These are phyloP conservation scores for Sebastiscus albofasciatus DNA, from an alignment of 2,797 vertebrate genomes.

Conservation along the genomic window DNA sequence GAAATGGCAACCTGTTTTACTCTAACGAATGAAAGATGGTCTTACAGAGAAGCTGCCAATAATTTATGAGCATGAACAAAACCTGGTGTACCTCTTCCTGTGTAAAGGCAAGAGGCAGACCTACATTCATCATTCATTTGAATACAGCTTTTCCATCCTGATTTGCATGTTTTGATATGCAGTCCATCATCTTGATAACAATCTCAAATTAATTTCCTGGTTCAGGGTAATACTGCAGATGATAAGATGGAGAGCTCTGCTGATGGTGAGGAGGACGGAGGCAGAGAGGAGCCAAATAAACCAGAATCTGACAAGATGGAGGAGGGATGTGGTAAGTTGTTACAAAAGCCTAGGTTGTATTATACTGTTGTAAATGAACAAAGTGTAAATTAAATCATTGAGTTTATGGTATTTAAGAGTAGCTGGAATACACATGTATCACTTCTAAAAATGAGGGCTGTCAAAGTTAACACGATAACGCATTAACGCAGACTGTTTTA, in stretches of 20 bases:
- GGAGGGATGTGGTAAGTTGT: constrained; percentile 74
- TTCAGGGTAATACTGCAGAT: constrained; percentile 46
- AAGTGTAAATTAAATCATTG: background rate
- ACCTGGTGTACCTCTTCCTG: background rate
- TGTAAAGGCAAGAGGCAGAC: background rate
- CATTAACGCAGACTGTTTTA: no score
- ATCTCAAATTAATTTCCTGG: background rate
- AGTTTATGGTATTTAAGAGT: background rate
- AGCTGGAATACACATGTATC: background rate
- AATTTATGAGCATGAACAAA: background rate
- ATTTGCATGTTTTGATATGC: background rate
- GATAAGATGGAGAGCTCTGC: constrained; percentile 33
- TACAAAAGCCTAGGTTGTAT: background rate
- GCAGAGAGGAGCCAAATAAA: constrained; percentile 53
- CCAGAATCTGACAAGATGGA: constrained; percentile 70
- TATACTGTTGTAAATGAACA: background rate
- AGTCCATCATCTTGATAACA: background rate
- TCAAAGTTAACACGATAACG: no score
- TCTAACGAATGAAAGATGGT: background rate
- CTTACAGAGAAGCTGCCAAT: background rate
- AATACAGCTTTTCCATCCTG: background rate
- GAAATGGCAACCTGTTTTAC: background rate
- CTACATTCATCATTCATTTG: background rate
- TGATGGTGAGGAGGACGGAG: constrained; percentile 58
- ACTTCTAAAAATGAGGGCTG: background rate